Evolutionary conservation across 92 coral and sea anemone species (phyloP), one percentile per base, ranked within the genome.

Genomic region (Palythoa grandis): DNA sequence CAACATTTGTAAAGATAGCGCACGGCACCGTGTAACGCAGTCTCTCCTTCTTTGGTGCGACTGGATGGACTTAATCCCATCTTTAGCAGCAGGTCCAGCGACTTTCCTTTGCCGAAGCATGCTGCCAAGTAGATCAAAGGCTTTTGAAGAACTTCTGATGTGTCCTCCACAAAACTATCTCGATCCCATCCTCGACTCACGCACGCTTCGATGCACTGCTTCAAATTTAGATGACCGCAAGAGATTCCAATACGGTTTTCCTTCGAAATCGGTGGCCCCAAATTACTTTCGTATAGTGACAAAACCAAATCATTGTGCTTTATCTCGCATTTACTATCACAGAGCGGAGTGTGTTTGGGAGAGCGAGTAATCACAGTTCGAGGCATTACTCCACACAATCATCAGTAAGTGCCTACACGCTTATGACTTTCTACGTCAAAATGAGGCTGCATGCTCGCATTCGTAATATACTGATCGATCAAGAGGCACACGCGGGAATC

Each of bases 201-300:
- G 23, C 85, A 80, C 74, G 85, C 74, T 80, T 80, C 85, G 48
- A 80, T 80, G 74, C 85, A 80, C 52, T 80, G 85, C 58, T 80
- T 80, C 72, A 80, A 68, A 25, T 80, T 80, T 7, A 80, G 72
- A 66, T 80, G 85, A 17, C 85, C 85, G 25, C 85, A 80, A 14
- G 85, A 80, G 85, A 80, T 80, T 25, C 85, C 85, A 40, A 80
- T 80, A 24, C 85, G 85, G 60, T 80, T 80, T 80, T 80, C 85
- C 74, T 80, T 80, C 74, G 85, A 80, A 67, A 80, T 80, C 73
- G 85, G 85, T 52, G 85, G 85, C 74, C 85, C 85, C 74, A 80
- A 66, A 80, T 80, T 80, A 22, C 85, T 80, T 20, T 80, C 85
- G 20, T 80, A 80, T 22, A 80, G 23, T 23, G 85, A 66, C 35